Base-by-base conservation (phyloP, 2,113 vertebrate species). In the Oreochromis niloticus region DNA sequence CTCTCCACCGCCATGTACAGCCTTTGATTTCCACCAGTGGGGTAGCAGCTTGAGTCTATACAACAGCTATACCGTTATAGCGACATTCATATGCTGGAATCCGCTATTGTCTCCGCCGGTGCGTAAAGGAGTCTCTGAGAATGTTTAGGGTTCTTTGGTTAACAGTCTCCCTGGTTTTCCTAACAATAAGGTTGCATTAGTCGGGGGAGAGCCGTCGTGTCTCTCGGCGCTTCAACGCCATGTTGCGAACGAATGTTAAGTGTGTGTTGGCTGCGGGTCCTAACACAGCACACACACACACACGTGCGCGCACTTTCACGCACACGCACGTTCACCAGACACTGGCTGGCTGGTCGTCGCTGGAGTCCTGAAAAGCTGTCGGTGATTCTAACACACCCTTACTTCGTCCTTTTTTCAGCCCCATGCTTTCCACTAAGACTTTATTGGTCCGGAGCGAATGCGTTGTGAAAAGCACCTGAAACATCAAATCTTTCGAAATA, bases 1-100 rank as follows among this genome's bases (percentile, higher is more conserved):
- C 89, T 94, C 95, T 95, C 95, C 96, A 97, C 93, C 96, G 96
- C 96, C 96, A 97, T 97, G 96, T 96, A 96, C 94, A 96, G 94
- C 95, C 94, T 95, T 95, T 93, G 95, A 85, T 95, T 91, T 95
- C 92, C 94, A 95, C 89, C 94, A 93, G 94, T 56, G 94, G 94
- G 93, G 92, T 86, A 92, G 88, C 93, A 93, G 92, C 91, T 93
- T 93, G 91, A 84, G 94, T 94, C 91, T 91, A 43, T 88, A 82
- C 86, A 86, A 30, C 92, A 89, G 94, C 91, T 91, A 88, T 87
- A 88, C 91, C 82, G 91, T 91, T 89, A 94, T 39, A 91, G 92
- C 95, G 88, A 91, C 94, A 92, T 95, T 93, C 93, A 91, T 91
- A 92, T 83, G 91, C 78, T 89, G 90, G 94, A 93, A 94, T 95